Base-by-base conservation (phyloP, 2,797 vertebrate species). In the Acipenser ruthenus region DNA sequence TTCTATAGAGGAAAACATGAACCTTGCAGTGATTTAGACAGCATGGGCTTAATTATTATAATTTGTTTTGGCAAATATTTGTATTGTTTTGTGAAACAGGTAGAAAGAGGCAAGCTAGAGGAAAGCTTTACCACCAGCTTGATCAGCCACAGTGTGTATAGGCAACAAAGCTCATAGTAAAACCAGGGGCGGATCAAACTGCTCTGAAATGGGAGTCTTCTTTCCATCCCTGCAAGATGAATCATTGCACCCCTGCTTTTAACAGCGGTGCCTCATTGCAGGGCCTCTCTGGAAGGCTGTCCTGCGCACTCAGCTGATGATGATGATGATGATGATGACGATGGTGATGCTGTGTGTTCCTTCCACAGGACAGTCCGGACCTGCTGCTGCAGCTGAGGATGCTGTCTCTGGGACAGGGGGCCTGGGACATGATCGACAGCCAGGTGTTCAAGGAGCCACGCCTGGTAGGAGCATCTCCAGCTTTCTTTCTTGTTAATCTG, bases 381-480 rank as follows among this genome's bases (percentile, higher is more conserved):
- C 89, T 97, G 67, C 87, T 98, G 74, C 84, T 99, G 62, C 88
- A 98, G 8, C 88, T 98, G 15, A 84, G 97, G 83, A 95, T 99
- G 93, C 87, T 99, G 68, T 94, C 93, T 0, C 82, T 99, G 65
- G 97, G 97, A 53, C 95, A 97, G 62, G 95, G 96, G 0, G 97
- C 96, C 0, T 99, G 97, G 97, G 97, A 99, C 83, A 97, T 99
- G 93, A 99, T 99, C 1, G 95, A 99, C 87, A 99, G 97, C 78
- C 97, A 99, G 80, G 94, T 98, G 69, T 99, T 99, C 81, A 97
- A 95, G 83, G 97, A 99, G 73, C 96, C 96, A 48, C 94, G 93
- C 74, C 80, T 98, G 94, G 97, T 99, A 84, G 65, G 76, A 58
- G 55, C 68, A 63, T 18, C 58, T 7, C 48, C 10, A 13, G n/a